Percentiles rank a stretch among this genome's conserved stretches.
phyloP scores from a whole-genome alignment of 2,113 vertebrate genomes.

The Mystacornis crossleyi region DNA sequence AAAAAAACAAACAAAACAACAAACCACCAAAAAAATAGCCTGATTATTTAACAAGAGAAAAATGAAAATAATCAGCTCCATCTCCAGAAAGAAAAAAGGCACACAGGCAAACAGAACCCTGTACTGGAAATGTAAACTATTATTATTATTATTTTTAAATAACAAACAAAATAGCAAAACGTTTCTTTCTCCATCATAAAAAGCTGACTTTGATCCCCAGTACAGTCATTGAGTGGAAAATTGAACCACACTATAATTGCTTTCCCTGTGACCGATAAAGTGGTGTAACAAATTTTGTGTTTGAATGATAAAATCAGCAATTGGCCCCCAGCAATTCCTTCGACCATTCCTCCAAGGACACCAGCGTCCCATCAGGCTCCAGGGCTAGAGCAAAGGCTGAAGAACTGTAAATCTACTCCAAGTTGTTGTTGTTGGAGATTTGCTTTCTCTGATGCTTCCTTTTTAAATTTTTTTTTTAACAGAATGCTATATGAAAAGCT shows the following conservation, averaged over 20 bases:
- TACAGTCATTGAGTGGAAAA: constrained; percentile 88
- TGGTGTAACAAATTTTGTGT: constrained; percentile 90
- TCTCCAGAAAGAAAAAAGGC: constrained; percentile 22
- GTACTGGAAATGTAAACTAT: constrained; percentile 2
- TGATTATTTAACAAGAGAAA: constrained; percentile 71
- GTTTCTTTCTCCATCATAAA: constrained; percentile 76
- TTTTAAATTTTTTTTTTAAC: background rate
- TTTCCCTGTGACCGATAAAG: constrained; percentile 90
- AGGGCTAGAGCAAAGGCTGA: constrained; percentile 76
- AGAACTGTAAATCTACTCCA: constrained; percentile 81
- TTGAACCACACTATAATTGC: constrained; percentile 91
- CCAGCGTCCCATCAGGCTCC: constrained; percentile 81
- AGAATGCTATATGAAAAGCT: background rate
- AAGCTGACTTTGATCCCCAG: constrained; percentile 86
- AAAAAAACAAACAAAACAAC: background rate
- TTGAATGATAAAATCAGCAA: constrained; percentile 91
- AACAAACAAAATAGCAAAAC: constrained; percentile 78
- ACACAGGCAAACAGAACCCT: background rate
- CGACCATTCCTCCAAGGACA: constrained; percentile 87
- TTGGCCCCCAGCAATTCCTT: constrained; percentile 84
- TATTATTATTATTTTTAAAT: constrained; percentile 75
- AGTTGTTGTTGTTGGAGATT: constrained; percentile 66
- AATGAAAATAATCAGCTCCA: constrained; percentile 53
- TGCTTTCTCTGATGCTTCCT: background rate
- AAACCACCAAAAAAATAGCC: background rate